Percentiles rank a stretch among this genome's conserved stretches.
phyloP scores from a whole-genome alignment of 1,140 invertebrate genomes.

The Brachionus asplanchnoidis region DNA sequence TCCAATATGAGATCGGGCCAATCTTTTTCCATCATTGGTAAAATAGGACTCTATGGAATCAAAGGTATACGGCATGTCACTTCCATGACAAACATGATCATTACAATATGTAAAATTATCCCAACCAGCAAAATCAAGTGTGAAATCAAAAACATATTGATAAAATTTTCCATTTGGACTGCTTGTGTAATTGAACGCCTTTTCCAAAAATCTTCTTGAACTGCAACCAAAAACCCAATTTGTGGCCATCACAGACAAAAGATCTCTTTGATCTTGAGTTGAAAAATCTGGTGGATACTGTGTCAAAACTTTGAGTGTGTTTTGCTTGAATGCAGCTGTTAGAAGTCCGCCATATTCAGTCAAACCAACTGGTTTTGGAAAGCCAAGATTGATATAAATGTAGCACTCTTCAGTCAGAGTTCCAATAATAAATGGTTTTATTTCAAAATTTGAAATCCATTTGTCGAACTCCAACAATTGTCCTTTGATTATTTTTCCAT shows the following conservation, averaged over 20 bases:
- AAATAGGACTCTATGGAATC: neutral
- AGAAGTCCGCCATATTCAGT: neutral
- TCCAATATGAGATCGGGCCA: conserved; percentile 45
- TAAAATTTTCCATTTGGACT: neutral
- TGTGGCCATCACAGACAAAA: neutral
- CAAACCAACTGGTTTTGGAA: neutral
- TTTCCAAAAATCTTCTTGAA: conserved; percentile 28
- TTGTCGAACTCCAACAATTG: conserved; percentile 9
- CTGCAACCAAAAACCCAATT: conserved; percentile 40
- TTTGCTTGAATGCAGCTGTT: neutral
- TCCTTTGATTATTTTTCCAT: neutral
- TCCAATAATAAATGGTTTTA: conserved; percentile 36
- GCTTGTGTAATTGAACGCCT: neutral
- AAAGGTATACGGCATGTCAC: conserved; percentile 37
- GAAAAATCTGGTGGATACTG: conserved; percentile 31
- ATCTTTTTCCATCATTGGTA: conserved; percentile 43
- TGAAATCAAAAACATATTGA: conserved; percentile 30
- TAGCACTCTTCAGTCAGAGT: conserved; percentile 36
- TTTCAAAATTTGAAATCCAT: neutral
- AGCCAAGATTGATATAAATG: conserved; percentile 12
- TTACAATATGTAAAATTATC: conserved; percentile 40
- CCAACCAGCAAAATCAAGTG: conserved; percentile 35
- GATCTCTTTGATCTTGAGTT: neutral
- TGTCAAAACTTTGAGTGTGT: conserved; percentile 2
- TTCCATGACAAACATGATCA: conserved; percentile 35